Evolutionary conservation across 2,888 invertebrate genomes (phyloP), one percentile per base, ranked within the genome.

Genomic region (Dexiosoma caninum): DNA sequence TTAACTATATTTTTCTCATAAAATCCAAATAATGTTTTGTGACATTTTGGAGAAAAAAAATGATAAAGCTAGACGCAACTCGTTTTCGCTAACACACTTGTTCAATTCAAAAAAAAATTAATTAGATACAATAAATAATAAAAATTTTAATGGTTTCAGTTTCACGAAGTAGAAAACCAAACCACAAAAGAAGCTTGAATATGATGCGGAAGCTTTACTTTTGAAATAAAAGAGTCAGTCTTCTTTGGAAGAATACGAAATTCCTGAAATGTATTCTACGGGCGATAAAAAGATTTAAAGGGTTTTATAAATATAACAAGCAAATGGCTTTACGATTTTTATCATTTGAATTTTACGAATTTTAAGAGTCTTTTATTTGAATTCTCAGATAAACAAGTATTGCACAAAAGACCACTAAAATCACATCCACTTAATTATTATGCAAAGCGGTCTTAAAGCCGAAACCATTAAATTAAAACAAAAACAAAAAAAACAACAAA

Each of bases 351-450:
- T 27, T 5, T 27, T 6, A 16, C 14, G 32, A n/a, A 14, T 42
- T 1, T n/a, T n/a, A 23, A 16, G 42, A 67, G 27, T 19, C 16
- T 30, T 67, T 42, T 30, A 27, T 42, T n/a, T 6, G 23, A 23
- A 3, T 53, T 27, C 23, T 40, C 10, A 3, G 30, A 40, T n/a
- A 57, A 46, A 51, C 14, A 74, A 64, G 6, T 67, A 42, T 23
- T 51, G 12, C 5, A 35, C 42, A 51, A 67, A 59, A 64, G 14
- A 10, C n/a, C 42, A 35, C n/a, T n/a, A 55, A 55, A 55, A 32
- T 55, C 27, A 64, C 53, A 23, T 44, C 37, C n/a, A n/a, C 19
- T 57, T 60, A 57, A 67, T 75, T 67, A 42, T 14, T 27, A 75
- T 59, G 66, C 66, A 66, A 66, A 66, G 66, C 49, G 14, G 27